Evolutionary conservation across 2,888 invertebrate genomes (phyloP).

Genomic region (Lottia scabra): DNA sequence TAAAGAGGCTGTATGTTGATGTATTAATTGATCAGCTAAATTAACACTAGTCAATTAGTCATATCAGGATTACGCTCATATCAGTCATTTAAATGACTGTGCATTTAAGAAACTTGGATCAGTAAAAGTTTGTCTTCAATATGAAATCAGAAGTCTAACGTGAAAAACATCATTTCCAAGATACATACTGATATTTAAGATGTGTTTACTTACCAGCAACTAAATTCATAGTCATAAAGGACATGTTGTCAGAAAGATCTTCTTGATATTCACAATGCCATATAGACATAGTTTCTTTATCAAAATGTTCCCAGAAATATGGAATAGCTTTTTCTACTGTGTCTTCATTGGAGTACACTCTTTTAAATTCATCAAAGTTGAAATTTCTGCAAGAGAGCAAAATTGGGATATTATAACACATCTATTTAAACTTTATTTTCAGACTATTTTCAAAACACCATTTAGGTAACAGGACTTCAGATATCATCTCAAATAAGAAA

Average conservation of each 20-base stretch:
- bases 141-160: conserved; percentile 1
- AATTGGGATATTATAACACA: neutral
- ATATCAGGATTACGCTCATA: no score
- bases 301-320: conserved; percentile 98
- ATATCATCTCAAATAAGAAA: no score
- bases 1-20: no score
- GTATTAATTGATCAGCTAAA: no score
- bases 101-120: neutral
- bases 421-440: neutral
- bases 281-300: conserved; percentile 94
- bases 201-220: conserved; percentile 79
- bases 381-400: conserved; percentile 78
- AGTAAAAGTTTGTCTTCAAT: conserved; percentile 1
- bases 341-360: conserved; percentile 96
- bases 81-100: no score
- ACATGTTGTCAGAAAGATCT: conserved; percentile 88
- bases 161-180: conserved; percentile 1
- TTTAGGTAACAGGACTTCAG: no score
- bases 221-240: conserved; percentile 98
- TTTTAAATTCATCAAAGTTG: conserved; percentile 97
- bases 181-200: neutral
- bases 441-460: no score
- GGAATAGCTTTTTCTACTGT: conserved; percentile 88
- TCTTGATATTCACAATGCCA: conserved; percentile 98
- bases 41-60: no score